Evolutionary conservation across 2,888 invertebrate species (phyloP), one percentile per base, ranked within the genome.

Genomic region (Tipula lateralis): DNA sequence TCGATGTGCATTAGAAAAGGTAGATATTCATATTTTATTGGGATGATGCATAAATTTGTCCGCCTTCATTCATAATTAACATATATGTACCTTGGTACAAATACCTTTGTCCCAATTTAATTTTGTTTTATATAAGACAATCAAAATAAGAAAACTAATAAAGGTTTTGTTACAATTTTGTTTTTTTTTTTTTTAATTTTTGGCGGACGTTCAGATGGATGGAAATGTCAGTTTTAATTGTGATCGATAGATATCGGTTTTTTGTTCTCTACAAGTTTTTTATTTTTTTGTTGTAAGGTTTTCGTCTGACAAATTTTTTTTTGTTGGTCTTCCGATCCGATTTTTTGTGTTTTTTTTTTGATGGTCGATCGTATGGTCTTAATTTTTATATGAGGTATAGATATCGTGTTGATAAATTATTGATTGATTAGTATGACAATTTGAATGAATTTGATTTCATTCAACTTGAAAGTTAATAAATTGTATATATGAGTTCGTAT

Each of bases 171-270:
- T 82, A 82, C 13, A 82, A 82, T 82, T 82, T 66, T 50, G 13
- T 50, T 50, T 16, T 50, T 2, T 3, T 50, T 50, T 50, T 50
- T 50, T 50, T 50, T 50, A 5, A 7, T 29, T 30, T 82, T 82
- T 82, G 82, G 82, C 82, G 82, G 82, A 82, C 82, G 82, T 82
- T 82, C 82, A 82, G 82, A 30, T 82, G 82, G 32, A 82, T 82
- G 82, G 82, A 82, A 82, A 82, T 82, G 82, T 82, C 82, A 82
- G 82, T 82, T 82, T 82, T 29, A 82, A 82, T 82, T 30, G 82
- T 82, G 82, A 82, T 82, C 82, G 82, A 82, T 82, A 82, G 66
- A 66, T 66, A 66, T 66, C 66, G 24, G 66, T 19, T 66, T 66
- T 66, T 66, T 66, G 50, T 16, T 50, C 50, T 50, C 50, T 16